These are phyloP conservation scores for Nephila pilipes DNA, from an alignment of 1,140 invertebrate species.

Conservation along the genomic window DNA sequence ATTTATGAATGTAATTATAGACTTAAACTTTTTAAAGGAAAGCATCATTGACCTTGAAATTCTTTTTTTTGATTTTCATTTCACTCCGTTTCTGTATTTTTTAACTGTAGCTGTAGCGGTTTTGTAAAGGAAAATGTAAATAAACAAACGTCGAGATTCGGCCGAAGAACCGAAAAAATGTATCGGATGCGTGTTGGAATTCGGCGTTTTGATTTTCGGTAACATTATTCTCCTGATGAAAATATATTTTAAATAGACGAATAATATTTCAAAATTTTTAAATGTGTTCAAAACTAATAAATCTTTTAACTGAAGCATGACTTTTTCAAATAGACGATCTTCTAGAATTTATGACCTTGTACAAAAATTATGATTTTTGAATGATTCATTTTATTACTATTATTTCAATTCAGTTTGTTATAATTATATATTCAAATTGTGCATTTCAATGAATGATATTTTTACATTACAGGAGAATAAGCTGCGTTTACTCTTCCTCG, in stretches of 20 bases:
- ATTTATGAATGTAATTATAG: neutral
- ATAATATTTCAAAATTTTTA: no score
- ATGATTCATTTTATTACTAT: no score
- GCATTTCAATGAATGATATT: neutral
- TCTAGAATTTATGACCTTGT: no score
- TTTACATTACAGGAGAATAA: slow-evolving; percentile 41
- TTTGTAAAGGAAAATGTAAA: neutral
- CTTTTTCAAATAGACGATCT: no score
- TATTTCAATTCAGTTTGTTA: no score
- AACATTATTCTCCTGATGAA: neutral
- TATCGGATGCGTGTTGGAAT: neutral
- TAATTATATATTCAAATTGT: no score
- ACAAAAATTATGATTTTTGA: neutral
- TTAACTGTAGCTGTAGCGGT: neutral
- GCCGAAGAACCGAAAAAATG: neutral
- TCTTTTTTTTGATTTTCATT: neutral
- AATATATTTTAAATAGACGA: neutral
- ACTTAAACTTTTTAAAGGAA: no score
- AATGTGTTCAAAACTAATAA: no score
- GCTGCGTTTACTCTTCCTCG: neutral
- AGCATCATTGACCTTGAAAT: neutral
- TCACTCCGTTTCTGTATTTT: no score
- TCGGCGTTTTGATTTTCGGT: slow-evolving; percentile 17
- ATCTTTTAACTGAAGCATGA: no score
- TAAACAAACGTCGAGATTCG: neutral